A percentile compares a stretch with the other conserved stretches of the same genome.
Conservation (phyloP, 92 coral and sea anemone species). For the Desmophyllum pertusum region DNA sequence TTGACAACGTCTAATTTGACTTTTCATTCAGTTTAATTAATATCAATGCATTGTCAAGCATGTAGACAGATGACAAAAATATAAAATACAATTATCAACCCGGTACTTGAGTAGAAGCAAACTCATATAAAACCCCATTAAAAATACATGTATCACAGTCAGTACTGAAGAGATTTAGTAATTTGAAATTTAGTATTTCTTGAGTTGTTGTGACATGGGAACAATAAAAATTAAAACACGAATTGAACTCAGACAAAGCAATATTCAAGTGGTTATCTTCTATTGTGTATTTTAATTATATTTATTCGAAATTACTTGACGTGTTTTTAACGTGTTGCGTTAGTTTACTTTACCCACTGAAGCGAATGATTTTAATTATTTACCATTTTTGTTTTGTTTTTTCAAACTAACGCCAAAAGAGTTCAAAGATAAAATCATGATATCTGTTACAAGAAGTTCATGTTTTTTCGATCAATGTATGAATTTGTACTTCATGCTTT, state of each 20-base stretch:
- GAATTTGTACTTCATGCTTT: background rate
- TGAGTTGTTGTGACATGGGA: background rate
- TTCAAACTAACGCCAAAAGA: no score
- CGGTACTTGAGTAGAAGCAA: background rate
- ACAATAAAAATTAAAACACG: background rate
- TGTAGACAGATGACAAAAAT: background rate
- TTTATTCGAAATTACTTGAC: background rate
- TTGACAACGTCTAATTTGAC: background rate
- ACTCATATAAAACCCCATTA: background rate
- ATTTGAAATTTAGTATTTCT: background rate
- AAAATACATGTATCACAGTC: background rate
- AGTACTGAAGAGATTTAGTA: background rate
- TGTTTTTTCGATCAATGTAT: background rate
- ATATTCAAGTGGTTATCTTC: background rate
- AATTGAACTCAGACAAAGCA: background rate
- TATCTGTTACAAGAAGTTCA: background rate
- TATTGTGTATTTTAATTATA: background rate
- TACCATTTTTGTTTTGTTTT: no score
- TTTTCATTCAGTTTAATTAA: background rate
- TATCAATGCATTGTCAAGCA: background rate
- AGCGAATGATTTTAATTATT: no score
- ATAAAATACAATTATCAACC: background rate
- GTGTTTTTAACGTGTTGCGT: constrained; percentile 3
- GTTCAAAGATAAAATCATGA: no score
- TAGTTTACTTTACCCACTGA: constrained; percentile 9